Evolutionary conservation across 1,140 invertebrate species (phyloP).

Genomic region (Drusus annulatus): DNA sequence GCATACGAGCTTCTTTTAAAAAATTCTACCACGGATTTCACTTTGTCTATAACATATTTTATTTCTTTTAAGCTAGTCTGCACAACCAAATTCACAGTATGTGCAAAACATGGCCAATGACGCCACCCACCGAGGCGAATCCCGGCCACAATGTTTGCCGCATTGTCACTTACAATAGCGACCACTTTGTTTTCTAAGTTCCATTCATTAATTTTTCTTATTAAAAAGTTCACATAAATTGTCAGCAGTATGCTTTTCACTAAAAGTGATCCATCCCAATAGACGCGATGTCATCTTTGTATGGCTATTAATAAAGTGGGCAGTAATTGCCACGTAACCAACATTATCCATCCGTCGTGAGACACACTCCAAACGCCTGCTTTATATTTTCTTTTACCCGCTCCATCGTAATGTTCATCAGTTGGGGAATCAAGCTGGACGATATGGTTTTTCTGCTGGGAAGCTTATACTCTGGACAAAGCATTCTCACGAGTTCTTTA

Average conservation of each 20-base stretch:
- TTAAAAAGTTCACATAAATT: not conserved
- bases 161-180: not conserved
- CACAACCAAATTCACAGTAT: not conserved
- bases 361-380: not conserved
- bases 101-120: not conserved
- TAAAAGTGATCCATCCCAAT: not conserved
- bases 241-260: not conserved
- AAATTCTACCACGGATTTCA: not conserved
- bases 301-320: not conserved
- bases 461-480: not conserved
- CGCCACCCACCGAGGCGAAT: not conserved
- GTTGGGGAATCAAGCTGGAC: not conserved
- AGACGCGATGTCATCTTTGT: not conserved
- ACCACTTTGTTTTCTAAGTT: not conserved
- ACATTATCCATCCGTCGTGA: not conserved
- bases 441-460: not conserved
- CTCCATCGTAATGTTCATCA: not conserved
- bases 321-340: not conserved
- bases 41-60: not conserved
- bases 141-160: not conserved
- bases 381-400: not conserved
- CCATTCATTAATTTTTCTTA: not conserved
- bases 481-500: too few species aligned
- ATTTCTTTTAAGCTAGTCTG: not conserved
- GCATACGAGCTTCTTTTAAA: not conserved